Base-by-base conservation (phyloP, 2,113 vertebrate genomes). In the Brachyistius frenatus region DNA sequence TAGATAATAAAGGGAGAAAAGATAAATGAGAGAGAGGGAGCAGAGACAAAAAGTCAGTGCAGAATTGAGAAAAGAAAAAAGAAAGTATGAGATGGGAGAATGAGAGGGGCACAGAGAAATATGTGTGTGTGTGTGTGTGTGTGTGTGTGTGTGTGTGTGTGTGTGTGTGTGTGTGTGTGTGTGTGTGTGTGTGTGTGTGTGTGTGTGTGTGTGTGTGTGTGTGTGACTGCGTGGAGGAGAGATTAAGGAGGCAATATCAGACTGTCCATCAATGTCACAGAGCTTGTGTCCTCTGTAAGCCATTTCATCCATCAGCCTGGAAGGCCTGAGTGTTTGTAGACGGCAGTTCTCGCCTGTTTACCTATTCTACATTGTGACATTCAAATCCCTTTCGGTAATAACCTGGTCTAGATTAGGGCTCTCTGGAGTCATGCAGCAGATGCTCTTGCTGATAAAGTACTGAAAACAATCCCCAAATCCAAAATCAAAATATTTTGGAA, bases 261-360 rank as follows among this genome's bases (percentile, higher is more conserved):
- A 70, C 78, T 92, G 89, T 92, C 92, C 89, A 93, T 93, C 92
- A 93, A 85, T 86, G 91, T 92, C 92, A 89, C 76, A 68, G 72
- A 39, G 50, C 76, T 76, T 70, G 80, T 90, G 90, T 91, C 90
- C 88, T 93, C 86, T 89, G 87, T 81, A 85, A 88, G 80, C 85
- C 80, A 83, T 90, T 90, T 89, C 84, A 91, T 90, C 88, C 86
- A 87, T 89, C 89, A 88, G 84, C 64, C 66, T n/a, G 62, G 73
- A 87, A 78, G 68, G 37, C 80, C 69, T 32, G 66, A 79, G 73
- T 84, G 66, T 78, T 53, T 62, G 70, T 15, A 61, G 63, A 88
- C 13, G 37, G 35, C 68, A 57, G 11, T 53, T 37, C 7, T 9
- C 0, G 57, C 55, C 75, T 87, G 71, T 84, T 87, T 86, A 84